Evolutionary conservation across 2,797 vertebrate genomes (phyloP), one percentile per base, ranked within the genome.

Genomic region (Pempheris klunzingeri): DNA sequence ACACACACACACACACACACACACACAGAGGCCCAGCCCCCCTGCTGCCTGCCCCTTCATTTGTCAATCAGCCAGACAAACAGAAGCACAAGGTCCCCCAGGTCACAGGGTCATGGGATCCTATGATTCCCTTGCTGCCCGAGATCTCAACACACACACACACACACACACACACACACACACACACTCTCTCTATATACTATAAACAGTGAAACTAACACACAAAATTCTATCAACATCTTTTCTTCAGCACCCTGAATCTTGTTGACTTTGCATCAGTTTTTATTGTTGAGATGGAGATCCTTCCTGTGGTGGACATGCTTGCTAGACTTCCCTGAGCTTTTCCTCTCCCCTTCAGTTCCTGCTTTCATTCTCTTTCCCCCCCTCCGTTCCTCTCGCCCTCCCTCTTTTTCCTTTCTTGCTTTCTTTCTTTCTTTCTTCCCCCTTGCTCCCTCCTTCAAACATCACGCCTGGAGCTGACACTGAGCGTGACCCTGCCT

Each of bases 11-110:
- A 65, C 68, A 69, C 70, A 75, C 72, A 65, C 71, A 71, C 71
- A 71, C 34, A 76, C 7, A 63, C 44, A 68, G 63, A 82, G 65
- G 63, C 64, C 64, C 67, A 47, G 55, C 77, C 81, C 87, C n/a
- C 90, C 89, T 85, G 84, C 84, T 84, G 88, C 61, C 80, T 87
- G 69, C 72, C 66, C 86, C 87, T 85, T 92, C 91, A 93, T 92
- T 94, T 92, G 92, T 95, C 93, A 91, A 88, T 94, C 93, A 93
- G 90, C 71, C 85, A 92, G 90, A 94, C 93, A 94, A 90, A 94
- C 94, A 94, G 94, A 93, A 94, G 93, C 92, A 90, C 84, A 78
- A 89, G 91, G 91, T 90, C 87, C 84, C 74, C 63, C 50, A 79
- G 92, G 91, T 93, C 92, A 84, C n/a, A 3, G 69, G 93, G 92